Evolutionary conservation across 2,888 invertebrate genomes (phyloP), one percentile per base, ranked within the genome.

Genomic region (Cantharis rustica): DNA sequence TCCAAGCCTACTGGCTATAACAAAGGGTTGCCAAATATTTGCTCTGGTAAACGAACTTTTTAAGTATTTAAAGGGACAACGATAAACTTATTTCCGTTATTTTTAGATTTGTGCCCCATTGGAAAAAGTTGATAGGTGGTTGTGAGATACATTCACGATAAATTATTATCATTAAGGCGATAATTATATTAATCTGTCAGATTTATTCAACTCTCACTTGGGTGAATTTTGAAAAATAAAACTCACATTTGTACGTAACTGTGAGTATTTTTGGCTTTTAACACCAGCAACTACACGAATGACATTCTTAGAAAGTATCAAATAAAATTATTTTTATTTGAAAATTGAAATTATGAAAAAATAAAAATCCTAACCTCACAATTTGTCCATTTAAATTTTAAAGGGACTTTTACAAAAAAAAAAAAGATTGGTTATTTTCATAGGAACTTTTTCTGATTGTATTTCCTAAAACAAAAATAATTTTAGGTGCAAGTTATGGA

Each of bases 401-500:
- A 20, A 47, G 47, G 47, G 47, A 47, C 1, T n/a, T 47, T 7
- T 47, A 7, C n/a, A 13, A 13, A 13, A 13, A 31, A 31, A 13
- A 26, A 26, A 26, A 26, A 27, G 0, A n/a, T n/a, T 5, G 10
- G n/a, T 47, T n/a, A 47, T n/a, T 47, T n/a, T 47, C 47, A 47
- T 9, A n/a, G n/a, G 5, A 47, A 7, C 47, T 47, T 2, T 5
- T 9, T 5, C 1, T n/a, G 7, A n/a, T 5, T n/a, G 5, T n/a
- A n/a, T 66, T 13, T 20, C 23, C 23, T 66, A 66, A 16, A 66
- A 15, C n/a, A 20, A 23, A 13, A 66, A 20, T 66, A n/a, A 20
- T 66, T 66, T 66, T 23, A 66, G 64, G 23, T 66, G 47, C 47
- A 47, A 20, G 20, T 20, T 20, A 82, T 82, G 80, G 81, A 81